Conservation (phyloP, 2,888 invertebrate species). For the Plebejus melissa region DNA sequence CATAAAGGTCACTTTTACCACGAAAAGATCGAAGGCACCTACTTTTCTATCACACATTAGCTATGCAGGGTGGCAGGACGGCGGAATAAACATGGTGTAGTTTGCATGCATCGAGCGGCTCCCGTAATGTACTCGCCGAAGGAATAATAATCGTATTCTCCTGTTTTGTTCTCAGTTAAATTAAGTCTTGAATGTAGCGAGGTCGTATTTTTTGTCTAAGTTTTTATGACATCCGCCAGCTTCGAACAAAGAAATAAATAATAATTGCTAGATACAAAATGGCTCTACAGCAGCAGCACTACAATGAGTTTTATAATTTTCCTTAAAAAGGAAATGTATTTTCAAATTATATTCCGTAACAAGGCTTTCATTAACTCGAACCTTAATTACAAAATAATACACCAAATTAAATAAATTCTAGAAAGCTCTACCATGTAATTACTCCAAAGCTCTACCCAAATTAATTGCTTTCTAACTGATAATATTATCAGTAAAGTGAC, state of each 20-base stretch:
- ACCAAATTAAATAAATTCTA: neutral
- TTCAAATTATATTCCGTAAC: neutral
- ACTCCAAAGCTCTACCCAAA: neutral
- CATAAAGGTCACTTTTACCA: constrained; percentile 39
- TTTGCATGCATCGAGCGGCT: constrained; percentile 76
- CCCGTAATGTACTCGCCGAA: constrained; percentile 70
- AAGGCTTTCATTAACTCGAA: neutral
- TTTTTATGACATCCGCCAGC: constrained; percentile 36
- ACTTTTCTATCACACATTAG: constrained; percentile 50
- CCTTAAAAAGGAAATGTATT: neutral
- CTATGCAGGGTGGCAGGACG: constrained; percentile 68
- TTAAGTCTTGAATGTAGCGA: constrained; percentile 42
- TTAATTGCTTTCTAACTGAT: neutral
- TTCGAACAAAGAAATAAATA: neutral
- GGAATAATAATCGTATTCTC: constrained; percentile 67
- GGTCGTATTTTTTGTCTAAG: constrained; percentile 34
- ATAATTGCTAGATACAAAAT: neutral
- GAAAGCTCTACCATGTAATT: neutral
- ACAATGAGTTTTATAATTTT: neutral
- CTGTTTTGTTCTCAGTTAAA: constrained; percentile 54
- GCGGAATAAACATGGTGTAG: constrained; percentile 73
- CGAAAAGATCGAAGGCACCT: neutral
- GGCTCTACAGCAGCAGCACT: neutral
- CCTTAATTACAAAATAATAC: neutral
- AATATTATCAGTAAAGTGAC: neutral